A percentile compares a stretch with the other conserved stretches of the same genome.
Evolutionary conservation across 2,797 vertebrate genomes (phyloP).

Genomic region (Dendrocincla fuliginosa): DNA sequence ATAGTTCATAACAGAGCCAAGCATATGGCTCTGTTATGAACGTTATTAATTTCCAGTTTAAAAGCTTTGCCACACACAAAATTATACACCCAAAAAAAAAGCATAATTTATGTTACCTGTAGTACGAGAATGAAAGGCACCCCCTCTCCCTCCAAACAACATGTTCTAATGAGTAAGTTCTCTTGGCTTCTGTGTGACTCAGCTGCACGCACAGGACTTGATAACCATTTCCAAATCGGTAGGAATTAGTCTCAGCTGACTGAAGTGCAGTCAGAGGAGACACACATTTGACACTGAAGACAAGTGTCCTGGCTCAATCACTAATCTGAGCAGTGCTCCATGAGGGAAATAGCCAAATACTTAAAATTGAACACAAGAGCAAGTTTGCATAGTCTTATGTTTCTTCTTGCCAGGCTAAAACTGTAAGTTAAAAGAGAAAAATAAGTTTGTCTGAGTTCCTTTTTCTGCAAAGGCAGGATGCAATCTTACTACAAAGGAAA

Average conservation of each 20-base stretch:
- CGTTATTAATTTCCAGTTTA: neutral
- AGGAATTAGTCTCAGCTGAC: neutral
- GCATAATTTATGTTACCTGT: neutral
- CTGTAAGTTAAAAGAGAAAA: neutral
- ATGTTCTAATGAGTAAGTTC: neutral
- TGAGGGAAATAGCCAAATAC: neutral
- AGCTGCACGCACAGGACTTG: neutral
- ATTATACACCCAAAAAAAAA: fast-evolving
- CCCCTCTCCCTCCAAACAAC: neutral
- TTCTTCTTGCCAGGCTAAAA: neutral
- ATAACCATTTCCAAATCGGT: neutral
- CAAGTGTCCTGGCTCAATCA: neutral
- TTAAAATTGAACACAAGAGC: neutral
- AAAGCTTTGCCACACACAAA: neutral
- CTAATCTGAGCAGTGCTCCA: neutral
- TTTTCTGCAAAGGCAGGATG: neutral
- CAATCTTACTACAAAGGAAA: neutral
- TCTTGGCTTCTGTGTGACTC: neutral
- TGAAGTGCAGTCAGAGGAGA: neutral
- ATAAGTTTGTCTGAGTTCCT: neutral
- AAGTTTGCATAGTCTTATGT: neutral
- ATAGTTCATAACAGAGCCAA: neutral
- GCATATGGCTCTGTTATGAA: neutral
- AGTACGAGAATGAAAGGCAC: neutral
- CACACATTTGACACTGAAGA: fast-evolving